phyloP scores from a whole-genome alignment of 2,888 invertebrate genomes.

The Lacanobia wlatinum region DNA sequence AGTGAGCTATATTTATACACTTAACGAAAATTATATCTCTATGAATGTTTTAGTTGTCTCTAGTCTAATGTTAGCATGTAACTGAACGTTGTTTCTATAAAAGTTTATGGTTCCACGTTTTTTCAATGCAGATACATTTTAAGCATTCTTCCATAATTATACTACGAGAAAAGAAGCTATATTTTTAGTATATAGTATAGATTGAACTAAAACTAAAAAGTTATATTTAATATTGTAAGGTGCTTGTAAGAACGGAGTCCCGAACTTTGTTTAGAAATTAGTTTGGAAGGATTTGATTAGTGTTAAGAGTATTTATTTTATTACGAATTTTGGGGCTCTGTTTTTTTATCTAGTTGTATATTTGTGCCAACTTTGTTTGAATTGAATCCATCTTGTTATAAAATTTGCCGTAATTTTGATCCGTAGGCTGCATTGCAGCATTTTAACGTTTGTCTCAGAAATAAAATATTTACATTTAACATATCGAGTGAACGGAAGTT shows the following conservation, averaged over 20 bases:
- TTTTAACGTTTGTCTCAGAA: slow-evolving; percentile 46
- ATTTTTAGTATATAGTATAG: slow-evolving; percentile 81
- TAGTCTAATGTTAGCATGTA: slow-evolving; percentile 87
- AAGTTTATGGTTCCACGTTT: slow-evolving; percentile 72
- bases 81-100: slow-evolving; percentile 65
- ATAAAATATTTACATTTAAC: slow-evolving; percentile 68
- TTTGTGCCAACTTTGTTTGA: slow-evolving; percentile 85
- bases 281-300: slow-evolving; percentile 86
- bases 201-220: slow-evolving; percentile 73
- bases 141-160: slow-evolving; percentile 84
- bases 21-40: slow-evolving; percentile 79
- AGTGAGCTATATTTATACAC: slow-evolving; percentile 81
- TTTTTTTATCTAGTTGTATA: slow-evolving; percentile 76
- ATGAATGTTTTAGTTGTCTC: slow-evolving; percentile 86
- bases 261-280: slow-evolving; percentile 79
- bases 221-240: slow-evolving; percentile 80
- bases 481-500: slow-evolving; percentile 82
- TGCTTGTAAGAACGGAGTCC: slow-evolving; percentile 83
- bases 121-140: slow-evolving; percentile 79
- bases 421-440: slow-evolving; percentile 41
- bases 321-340: slow-evolving; percentile 78
- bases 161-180: slow-evolving; percentile 83
- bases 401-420: slow-evolving; percentile 47
- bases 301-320: slow-evolving; percentile 84
- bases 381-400: slow-evolving; percentile 53